Conservation (phyloP, 2,888 invertebrate species). For the Hedya salicella region DNA sequence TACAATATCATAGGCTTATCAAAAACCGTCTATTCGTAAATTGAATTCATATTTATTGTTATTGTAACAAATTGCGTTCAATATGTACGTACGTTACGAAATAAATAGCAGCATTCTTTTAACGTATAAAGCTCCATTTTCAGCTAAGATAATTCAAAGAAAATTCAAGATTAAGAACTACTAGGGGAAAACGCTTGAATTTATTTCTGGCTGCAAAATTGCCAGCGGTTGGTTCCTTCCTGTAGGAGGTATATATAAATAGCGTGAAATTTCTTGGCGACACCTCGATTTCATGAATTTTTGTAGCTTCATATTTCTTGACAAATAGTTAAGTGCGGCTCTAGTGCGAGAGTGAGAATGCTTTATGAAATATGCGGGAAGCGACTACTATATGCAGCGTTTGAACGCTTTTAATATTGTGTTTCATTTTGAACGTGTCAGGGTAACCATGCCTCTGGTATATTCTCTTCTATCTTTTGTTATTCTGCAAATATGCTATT, state of each 20-base stretch:
- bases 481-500: no score
- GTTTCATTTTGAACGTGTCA: constrained; percentile 3
- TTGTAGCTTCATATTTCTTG: constrained; percentile 60
- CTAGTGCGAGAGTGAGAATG: constrained; percentile 35
- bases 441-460: not conserved
- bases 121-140: constrained; percentile 17
- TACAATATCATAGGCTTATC: no score
- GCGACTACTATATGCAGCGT: constrained; percentile 25
- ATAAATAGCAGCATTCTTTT: constrained; percentile 11
- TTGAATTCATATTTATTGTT: no score
- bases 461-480: no score
- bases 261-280: constrained; percentile 56
- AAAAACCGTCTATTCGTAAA: no score
- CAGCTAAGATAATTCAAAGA: constrained; percentile 51
- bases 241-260: constrained; percentile 56
- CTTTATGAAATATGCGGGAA: constrained; percentile 35
- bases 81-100: not conserved
- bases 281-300: constrained; percentile 60
- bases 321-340: constrained; percentile 57
- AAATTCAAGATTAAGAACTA: constrained; percentile 53
- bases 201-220: constrained; percentile 57
- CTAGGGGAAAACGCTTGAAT: constrained; percentile 52
- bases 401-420: constrained; percentile 46
- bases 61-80: no score
- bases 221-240: constrained; percentile 57